Evolutionary conservation across 35 echinoderm and acorn worm genomes (phyloP).

Genomic region (Eucidaris tribuloides): DNA sequence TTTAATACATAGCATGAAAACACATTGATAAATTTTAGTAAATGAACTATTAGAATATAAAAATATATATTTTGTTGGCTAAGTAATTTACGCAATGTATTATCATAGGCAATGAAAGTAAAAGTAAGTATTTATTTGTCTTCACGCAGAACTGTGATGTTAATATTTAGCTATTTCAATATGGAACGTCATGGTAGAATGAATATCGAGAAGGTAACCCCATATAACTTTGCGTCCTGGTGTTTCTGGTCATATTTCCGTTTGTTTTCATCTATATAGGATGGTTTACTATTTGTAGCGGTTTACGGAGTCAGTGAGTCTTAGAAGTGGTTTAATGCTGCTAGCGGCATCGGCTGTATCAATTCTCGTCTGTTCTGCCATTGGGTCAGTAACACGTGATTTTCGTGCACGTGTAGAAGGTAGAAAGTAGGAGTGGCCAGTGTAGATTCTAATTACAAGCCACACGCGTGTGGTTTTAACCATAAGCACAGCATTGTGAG

Average conservation of each 20-base stretch:
- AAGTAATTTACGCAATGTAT: too few species aligned
- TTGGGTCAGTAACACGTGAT: slow-evolving; percentile 86
- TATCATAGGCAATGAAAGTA: too few species aligned
- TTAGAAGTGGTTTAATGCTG: slow-evolving; percentile 92
- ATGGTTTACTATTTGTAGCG: slow-evolving; percentile 72
- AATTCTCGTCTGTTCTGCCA: slow-evolving; percentile 96
- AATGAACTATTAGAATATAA: too few species aligned
- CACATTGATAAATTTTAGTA: too few species aligned
- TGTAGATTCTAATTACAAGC: too few species aligned
- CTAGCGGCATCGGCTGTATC: slow-evolving; percentile 79
- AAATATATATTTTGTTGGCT: too few species aligned
- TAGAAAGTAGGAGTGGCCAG: neutral
- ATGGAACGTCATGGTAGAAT: slow-evolving; percentile 39
- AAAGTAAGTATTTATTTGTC: neutral
- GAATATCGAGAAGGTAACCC: slow-evolving; percentile 80
- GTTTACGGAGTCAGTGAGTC: slow-evolving; percentile 87
- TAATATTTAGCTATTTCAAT: neutral
- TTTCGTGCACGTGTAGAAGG: slow-evolving; percentile 76
- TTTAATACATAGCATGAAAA: too few species aligned
- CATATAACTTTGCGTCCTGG: slow-evolving; percentile 79
- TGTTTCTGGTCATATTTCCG: slow-evolving; percentile 74
- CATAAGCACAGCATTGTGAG: too few species aligned
- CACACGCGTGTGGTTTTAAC: too few species aligned
- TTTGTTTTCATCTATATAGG: slow-evolving; percentile 75
- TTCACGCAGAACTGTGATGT: neutral